Conservation (phyloP, 2,797 vertebrate genomes). For the Discoglossus pictus region DNA sequence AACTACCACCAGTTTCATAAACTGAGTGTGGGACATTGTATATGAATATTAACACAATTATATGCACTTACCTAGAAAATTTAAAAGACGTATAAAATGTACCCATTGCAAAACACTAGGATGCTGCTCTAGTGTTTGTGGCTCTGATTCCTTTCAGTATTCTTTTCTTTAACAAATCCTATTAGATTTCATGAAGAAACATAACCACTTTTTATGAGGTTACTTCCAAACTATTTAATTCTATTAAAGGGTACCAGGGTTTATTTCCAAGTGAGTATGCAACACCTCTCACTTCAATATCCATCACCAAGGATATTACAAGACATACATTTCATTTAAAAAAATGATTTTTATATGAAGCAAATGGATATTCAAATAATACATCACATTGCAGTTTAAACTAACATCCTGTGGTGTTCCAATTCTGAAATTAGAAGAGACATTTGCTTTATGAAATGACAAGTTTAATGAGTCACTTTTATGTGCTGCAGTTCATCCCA, state of each 20-base stretch:
- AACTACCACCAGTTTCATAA: no score
- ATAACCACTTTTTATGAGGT: conserved; percentile 11
- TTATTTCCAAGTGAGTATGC: conserved; percentile 9
- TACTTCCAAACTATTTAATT: conserved; percentile 13
- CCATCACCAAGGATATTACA: conserved; percentile 10
- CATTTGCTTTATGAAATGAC: conserved; percentile 18
- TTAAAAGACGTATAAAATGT: no score
- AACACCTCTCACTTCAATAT: neutral
- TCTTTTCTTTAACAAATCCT: conserved; percentile 16
- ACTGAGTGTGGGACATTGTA: no score
- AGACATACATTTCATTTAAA: conserved; percentile 24
- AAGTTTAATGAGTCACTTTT: conserved; percentile 22
- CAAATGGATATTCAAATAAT: conserved; percentile 33
- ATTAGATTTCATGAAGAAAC: conserved; percentile 29
- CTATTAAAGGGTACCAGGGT: conserved; percentile 16
- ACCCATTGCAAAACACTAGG: no score
- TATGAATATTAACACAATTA: no score
- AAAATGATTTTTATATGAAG: conserved; percentile 13
- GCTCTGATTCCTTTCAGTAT: no score
- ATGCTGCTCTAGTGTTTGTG: no score
- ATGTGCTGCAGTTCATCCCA: conserved; percentile 6
- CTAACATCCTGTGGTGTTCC: conserved; percentile 18
- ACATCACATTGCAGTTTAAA: conserved; percentile 7
- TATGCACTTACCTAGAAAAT: no score
- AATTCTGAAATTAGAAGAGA: conserved; percentile 3